A percentile compares a stretch with the other conserved stretches of the same genome.
Evolutionary conservation across 2,797 vertebrate genomes (phyloP).

Genomic region (Pachyuromys duprasi): DNA sequence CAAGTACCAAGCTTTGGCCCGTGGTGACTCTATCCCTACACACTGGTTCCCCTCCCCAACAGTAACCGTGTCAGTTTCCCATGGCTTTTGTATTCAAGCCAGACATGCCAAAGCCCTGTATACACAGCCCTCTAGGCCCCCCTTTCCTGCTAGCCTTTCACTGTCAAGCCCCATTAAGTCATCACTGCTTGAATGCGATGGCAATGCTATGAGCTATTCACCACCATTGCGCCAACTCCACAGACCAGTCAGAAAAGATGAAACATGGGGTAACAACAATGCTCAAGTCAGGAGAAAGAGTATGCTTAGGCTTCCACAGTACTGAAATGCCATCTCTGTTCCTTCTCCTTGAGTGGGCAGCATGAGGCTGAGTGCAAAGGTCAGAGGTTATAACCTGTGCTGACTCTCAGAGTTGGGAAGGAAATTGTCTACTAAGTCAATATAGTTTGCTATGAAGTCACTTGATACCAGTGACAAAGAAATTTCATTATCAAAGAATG

Average conservation of each 20-base stretch:
- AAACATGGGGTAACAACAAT: not conserved
- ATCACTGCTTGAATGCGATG: constrained; percentile 40
- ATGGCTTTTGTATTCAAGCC: not conserved
- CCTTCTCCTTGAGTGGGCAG: not conserved
- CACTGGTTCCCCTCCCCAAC: not conserved
- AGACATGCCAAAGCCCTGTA: not conserved
- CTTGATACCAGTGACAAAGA: not conserved
- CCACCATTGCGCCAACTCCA: not conserved
- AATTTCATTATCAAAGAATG: constrained; percentile 22
- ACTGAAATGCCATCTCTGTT: not conserved
- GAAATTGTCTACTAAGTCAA: not conserved
- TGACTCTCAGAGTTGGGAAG: not conserved
- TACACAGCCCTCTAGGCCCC: not conserved
- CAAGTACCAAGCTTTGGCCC: not conserved
- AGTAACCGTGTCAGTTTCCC: not conserved
- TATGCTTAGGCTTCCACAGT: not conserved
- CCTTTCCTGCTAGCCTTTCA: constrained; percentile 18
- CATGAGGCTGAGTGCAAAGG: not conserved
- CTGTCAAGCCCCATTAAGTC: constrained; percentile 21
- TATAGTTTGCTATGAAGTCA: not conserved
- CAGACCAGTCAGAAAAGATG: constrained; percentile 12
- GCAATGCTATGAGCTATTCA: not conserved
- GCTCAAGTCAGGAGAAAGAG: not conserved
- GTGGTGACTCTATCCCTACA: not conserved
- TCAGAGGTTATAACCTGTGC: not conserved